Evolutionary conservation across 1,140 invertebrate genomes (phyloP), one percentile per base, ranked within the genome.

Genomic region (Lineus longissimus): DNA sequence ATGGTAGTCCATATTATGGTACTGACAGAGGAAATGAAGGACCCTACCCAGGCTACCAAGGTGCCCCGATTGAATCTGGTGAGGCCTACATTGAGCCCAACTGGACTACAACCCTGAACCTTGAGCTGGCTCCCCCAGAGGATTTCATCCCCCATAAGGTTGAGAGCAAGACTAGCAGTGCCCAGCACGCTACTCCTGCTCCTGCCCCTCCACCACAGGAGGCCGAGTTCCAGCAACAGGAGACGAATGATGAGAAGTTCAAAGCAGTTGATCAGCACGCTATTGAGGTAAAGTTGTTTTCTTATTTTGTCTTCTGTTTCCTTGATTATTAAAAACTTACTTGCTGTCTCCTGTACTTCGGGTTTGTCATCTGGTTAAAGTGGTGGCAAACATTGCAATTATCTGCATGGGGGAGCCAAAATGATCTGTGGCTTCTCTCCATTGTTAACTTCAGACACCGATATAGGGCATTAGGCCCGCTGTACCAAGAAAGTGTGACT

Each of bases 211-310:
- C 41, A 17, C 73, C 69, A 2, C 30, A n/a, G 17, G 23, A 33
- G n/a, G 27, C 30, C 6, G 59, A 64, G 9, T 36, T 63, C 13
- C 33, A 27, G 7, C 30, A 33, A 11, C 7, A 7, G 17, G 40
- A 40, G 57, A 33, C 47, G 57, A 4, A 36, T 6, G 25, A 23
- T 2, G 19, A 60, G 57, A 74, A 77, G 19, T 69, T 81, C 40
- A 67, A 79, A 62, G 76, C 70, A 55, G 77, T 82, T 23, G 80
- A 82, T 70, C 73, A 75, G 29, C 79, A 81, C 64, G 80, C 79
- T 55, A 74, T 81, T 33, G 68, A 76, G 68, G 77, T 78, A 59
- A 67, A 64, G n/a, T n/a, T n/a, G n/a, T n/a, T n/a, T n/a, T n/a
- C n/a, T n/a, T 51, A n/a, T 45, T 31, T 1, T 29, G 17, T 55